Evolutionary conservation across 1,140 invertebrate species (phyloP).

Genomic region (Gryllus bimaculatus): DNA sequence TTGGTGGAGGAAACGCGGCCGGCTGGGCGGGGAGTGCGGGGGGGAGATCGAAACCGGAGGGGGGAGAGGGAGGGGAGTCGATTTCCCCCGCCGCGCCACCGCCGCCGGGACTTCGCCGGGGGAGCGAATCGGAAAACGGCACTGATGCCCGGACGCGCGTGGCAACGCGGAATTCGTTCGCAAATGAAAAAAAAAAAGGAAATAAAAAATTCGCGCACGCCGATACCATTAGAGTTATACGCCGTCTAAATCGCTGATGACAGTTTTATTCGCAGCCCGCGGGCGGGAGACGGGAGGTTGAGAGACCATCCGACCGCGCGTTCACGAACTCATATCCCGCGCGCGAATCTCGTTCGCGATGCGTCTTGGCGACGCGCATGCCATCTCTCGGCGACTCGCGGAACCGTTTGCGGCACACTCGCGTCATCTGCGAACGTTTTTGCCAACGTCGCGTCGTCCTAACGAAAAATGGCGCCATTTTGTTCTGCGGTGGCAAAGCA

Average conservation of each 20-base stretch:
- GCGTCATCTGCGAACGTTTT: not conserved
- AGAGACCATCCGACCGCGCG: no score
- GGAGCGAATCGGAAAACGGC: not conserved
- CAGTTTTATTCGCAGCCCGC: not conserved
- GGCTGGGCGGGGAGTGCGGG: not conserved
- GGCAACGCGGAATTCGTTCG: no score
- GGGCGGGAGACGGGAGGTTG: no score
- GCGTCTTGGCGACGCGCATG: no score
- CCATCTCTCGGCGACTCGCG: not conserved
- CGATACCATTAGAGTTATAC: not conserved
- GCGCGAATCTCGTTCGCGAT: no score
- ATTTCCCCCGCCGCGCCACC: no score
- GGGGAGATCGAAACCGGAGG: not conserved
- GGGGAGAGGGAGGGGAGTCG: no score
- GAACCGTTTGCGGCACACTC: not conserved
- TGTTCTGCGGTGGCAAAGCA: not conserved
- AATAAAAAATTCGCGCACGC: not conserved
- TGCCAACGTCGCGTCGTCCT: not conserved
- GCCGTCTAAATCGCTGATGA: not conserved
- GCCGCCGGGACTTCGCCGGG: not conserved
- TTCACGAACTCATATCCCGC: no score
- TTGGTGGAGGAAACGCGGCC: not conserved
- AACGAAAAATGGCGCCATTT: not conserved
- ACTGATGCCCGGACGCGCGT: not conserved
- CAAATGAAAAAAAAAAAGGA: not conserved